Evolutionary conservation across 2,113 vertebrate genomes (phyloP).

Genomic region (Anguilla japonica): DNA sequence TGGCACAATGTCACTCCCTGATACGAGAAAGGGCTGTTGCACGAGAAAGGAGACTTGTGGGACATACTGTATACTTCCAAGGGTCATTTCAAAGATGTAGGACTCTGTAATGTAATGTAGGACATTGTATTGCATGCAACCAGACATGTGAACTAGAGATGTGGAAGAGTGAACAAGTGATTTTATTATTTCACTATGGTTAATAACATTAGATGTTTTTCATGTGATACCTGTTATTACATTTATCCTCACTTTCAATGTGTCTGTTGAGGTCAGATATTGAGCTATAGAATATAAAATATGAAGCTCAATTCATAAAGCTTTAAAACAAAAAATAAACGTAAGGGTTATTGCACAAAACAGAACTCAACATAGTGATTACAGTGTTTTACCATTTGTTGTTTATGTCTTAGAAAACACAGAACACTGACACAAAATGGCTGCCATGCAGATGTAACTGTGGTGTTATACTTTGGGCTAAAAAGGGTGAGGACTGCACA

Average conservation of each 20-base stretch:
- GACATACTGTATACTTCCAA: background rate
- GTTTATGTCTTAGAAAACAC: too few relatives aligned
- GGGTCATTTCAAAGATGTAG: background rate
- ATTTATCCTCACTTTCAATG: slow-evolving; percentile 13
- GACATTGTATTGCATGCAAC: background rate
- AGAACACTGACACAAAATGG: background rate
- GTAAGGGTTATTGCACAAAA: background rate
- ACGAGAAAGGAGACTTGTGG: background rate
- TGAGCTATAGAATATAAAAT: too few relatives aligned
- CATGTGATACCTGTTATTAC: slow-evolving; percentile 40
- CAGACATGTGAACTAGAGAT: background rate
- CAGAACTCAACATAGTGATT: background rate
- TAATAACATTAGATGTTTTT: background rate
- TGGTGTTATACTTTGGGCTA: background rate
- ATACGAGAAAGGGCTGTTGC: background rate
- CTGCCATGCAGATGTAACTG: background rate
- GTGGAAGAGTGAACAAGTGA: background rate
- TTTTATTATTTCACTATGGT: background rate
- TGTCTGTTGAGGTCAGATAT: too few relatives aligned
- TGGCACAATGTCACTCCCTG: background rate
- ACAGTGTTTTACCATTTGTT: too few relatives aligned
- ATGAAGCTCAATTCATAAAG: too few relatives aligned
- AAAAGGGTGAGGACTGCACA: background rate
- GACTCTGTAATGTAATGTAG: background rate
- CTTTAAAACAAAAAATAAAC: too few relatives aligned